Conservation (phyloP, 2,888 invertebrate species). For the Gastracanthus pulcherrimus region DNA sequence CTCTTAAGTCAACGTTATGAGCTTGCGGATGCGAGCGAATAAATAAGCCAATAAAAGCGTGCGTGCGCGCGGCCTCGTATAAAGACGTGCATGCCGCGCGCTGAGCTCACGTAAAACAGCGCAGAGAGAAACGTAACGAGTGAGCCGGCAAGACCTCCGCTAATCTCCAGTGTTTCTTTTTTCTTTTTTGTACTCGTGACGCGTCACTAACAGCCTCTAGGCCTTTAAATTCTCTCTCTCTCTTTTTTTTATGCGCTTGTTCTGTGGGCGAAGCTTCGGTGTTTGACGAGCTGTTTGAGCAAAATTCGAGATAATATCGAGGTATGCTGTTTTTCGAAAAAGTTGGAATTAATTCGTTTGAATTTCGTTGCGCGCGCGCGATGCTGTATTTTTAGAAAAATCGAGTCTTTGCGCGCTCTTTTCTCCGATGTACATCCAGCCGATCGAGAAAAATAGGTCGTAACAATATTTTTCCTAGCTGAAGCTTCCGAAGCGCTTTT, state of each 20-base stretch:
- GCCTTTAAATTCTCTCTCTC: not conserved
- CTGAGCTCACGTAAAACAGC: slow-evolving; percentile 38
- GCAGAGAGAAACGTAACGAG: slow-evolving; percentile 25
- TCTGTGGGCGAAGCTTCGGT: not conserved
- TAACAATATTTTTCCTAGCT: not conserved
- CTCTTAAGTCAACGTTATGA: slow-evolving; percentile 56
- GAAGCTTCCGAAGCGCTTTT: not conserved
- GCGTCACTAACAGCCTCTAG: not conserved
- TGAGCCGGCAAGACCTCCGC: slow-evolving; percentile 19
- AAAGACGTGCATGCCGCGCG: slow-evolving; percentile 21
- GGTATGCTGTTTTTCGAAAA: not conserved
- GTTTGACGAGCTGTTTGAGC: too few species aligned
- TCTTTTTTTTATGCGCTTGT: not conserved
- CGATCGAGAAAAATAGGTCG: not conserved
- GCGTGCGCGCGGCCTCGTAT: slow-evolving; percentile 18
- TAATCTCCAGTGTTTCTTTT: not conserved
- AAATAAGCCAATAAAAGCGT: slow-evolving; percentile 59
- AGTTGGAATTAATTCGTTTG: not conserved
- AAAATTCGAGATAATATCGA: too few species aligned
- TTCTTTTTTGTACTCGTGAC: not conserved
- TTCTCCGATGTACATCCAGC: too few species aligned
- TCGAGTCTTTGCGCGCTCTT: not conserved
- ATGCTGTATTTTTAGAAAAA: not conserved
- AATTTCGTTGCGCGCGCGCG: too few species aligned
- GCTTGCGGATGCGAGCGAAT: slow-evolving; percentile 55